Percentiles rank a stretch among this genome's conserved stretches.
Conservation (phyloP, 2,113 vertebrate species). For the Sprattus sprattus region DNA sequence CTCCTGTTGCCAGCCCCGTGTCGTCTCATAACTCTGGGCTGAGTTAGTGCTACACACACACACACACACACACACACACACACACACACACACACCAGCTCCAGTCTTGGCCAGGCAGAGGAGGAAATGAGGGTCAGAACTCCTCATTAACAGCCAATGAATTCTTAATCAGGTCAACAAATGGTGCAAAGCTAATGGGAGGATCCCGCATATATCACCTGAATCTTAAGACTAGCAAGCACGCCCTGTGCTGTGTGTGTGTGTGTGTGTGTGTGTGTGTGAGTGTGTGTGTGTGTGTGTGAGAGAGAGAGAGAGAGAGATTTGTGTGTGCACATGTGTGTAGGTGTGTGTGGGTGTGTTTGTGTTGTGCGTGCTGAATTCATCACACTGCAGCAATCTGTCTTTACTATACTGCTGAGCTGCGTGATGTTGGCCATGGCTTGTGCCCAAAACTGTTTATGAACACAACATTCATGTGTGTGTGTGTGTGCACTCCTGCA, state of each 20-base stretch:
- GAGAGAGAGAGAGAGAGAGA: too few species aligned
- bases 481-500: not conserved
- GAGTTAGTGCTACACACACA: not conserved
- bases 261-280: not conserved
- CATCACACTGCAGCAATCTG: conserved; percentile 16
- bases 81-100: not conserved
- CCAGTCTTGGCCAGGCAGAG: conserved; percentile 47
- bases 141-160: conserved; percentile 70
- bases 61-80: conserved; percentile 3
- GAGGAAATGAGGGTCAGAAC: conserved; percentile 67
- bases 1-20: conserved; percentile 31
- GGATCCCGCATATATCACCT: conserved; percentile 53
- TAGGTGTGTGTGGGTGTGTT: not conserved
- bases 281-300: not conserved
- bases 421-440: not conserved
- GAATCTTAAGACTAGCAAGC: conserved; percentile 49
- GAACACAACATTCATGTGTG: not conserved
- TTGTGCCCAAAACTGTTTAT: not conserved
- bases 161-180: conserved; percentile 75
- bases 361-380: not conserved
- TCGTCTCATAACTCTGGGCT: conserved; percentile 24
- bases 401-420: not conserved
- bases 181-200: conserved; percentile 65
- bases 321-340: not conserved
- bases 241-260: conserved; percentile 25